Conservation (phyloP, 2,888 invertebrate genomes). For the Incurvaria masculella region DNA sequence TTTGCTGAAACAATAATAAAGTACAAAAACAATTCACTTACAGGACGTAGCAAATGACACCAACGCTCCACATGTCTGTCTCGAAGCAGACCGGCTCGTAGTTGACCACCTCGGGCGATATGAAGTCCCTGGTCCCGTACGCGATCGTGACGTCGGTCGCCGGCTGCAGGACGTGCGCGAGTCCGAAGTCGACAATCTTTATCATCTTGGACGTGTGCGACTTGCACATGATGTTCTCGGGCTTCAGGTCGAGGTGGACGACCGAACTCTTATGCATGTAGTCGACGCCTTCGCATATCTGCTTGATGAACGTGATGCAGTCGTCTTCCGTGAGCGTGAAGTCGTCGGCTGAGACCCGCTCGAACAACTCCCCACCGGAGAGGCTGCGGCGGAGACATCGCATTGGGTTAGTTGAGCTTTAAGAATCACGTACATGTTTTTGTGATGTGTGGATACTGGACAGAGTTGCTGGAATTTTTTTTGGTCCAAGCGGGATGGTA, state of each 20-base stretch:
- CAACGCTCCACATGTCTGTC: constrained; percentile 95
- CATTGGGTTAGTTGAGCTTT: too few relatives aligned
- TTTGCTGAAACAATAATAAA: background rate
- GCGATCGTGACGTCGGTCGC: constrained; percentile 67
- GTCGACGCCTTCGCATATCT: constrained; percentile 87
- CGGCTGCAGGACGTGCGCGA: constrained; percentile 72
- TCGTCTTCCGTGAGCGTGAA: constrained; percentile 68
- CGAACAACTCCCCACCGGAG: constrained; percentile 87
- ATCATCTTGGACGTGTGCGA: constrained; percentile 81
- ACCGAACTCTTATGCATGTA: constrained; percentile 85
- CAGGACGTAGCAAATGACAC: constrained; percentile 91
- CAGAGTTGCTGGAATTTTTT: constrained; percentile 7
- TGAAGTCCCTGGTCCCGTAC: constrained; percentile 91
- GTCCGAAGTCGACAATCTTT: constrained; percentile 92
- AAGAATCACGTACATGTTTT: too few relatives aligned
- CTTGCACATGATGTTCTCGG: constrained; percentile 93
- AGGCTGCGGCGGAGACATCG: constrained; percentile 59
- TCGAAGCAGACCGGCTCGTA: constrained; percentile 83
- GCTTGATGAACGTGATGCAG: constrained; percentile 80
- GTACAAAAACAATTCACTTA: constrained; percentile 53
- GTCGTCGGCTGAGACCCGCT: constrained; percentile 88
- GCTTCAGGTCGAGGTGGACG: constrained; percentile 91
- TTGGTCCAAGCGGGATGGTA: constrained; percentile 1
- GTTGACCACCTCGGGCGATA: constrained; percentile 89
- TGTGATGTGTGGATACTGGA: too few relatives aligned